Conservation (phyloP, 2,797 vertebrate species). For the Cynopterus sphinx region DNA sequence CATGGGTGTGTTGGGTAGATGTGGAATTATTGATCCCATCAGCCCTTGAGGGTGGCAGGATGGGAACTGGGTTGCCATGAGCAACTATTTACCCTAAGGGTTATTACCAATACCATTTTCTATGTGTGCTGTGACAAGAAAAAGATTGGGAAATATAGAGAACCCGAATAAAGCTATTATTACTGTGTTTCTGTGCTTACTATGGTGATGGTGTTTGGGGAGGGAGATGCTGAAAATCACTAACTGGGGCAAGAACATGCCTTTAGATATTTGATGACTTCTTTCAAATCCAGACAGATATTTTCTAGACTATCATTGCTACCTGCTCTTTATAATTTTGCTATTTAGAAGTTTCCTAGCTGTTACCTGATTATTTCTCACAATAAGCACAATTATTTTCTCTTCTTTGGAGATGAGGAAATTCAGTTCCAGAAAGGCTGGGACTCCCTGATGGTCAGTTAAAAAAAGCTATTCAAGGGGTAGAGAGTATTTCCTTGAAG, state of each 20-base stretch:
- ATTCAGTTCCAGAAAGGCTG: background rate
- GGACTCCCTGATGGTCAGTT: background rate
- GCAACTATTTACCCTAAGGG: background rate
- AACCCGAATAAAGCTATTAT: background rate
- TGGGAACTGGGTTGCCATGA: background rate
- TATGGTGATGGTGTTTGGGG: background rate
- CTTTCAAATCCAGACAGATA: background rate
- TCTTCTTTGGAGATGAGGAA: background rate
- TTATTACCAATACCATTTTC: background rate
- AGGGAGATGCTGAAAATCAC: background rate
- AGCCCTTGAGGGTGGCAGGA: background rate
- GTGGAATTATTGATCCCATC: background rate
- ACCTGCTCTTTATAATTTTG: background rate
- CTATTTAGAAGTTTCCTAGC: background rate
- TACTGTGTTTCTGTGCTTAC: background rate
- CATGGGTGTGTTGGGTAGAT: background rate
- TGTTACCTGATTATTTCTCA: slow-evolving; percentile 16
- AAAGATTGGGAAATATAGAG: background rate
- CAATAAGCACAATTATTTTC: background rate
- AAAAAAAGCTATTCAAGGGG: background rate
- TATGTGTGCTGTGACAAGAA: background rate
- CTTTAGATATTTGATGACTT: background rate
- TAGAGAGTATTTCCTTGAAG: background rate
- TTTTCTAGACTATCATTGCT: background rate
- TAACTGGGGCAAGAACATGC: background rate